Evolutionary conservation across 2,797 vertebrate species (phyloP).

Genomic region (Phrynocephalus forsythii): DNA sequence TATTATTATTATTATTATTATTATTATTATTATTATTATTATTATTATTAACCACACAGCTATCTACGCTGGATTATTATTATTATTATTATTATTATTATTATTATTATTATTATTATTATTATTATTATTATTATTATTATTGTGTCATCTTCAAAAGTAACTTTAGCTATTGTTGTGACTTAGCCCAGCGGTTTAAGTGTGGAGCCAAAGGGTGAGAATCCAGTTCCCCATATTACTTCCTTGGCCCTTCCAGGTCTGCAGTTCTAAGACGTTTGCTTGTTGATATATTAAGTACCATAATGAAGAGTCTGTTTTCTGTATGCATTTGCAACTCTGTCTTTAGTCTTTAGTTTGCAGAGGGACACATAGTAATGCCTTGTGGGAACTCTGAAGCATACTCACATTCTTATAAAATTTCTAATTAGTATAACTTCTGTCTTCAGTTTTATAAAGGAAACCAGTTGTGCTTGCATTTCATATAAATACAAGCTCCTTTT

Average conservation of each 20-base stretch:
- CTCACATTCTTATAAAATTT: background rate
- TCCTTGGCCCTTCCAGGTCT: no score
- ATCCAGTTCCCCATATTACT: no score
- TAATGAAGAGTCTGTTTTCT: background rate
- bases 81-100: no score
- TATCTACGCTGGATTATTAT: no score
- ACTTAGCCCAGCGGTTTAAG: background rate
- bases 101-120: no score
- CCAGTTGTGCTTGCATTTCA: no score
- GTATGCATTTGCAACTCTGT: background rate
- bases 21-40: no score
- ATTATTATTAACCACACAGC: no score
- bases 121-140: no score
- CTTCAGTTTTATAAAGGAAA: background rate
- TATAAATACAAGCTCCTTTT: background rate
- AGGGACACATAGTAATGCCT: background rate
- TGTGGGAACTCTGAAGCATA: background rate
- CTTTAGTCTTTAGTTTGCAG: background rate
- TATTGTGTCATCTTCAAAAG: background rate
- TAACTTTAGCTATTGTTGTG: background rate
- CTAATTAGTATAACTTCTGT: background rate
- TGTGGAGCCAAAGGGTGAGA: no score
- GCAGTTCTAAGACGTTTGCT: no score
- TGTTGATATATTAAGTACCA: background rate
- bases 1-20: no score